Conservation (phyloP, 2,888 invertebrate genomes). For the Apodemia duryi region DNA sequence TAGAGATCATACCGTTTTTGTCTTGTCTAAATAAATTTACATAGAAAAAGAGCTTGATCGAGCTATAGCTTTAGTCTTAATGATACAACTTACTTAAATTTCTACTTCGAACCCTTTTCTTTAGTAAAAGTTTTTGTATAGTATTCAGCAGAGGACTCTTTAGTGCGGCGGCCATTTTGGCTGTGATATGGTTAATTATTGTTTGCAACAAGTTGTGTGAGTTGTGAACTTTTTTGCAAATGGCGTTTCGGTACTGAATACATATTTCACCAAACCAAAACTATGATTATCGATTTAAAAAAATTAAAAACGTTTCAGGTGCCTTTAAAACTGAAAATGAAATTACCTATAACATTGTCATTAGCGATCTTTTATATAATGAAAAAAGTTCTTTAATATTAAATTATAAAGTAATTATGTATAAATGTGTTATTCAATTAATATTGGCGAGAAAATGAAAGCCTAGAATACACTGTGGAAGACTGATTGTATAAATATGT, state of each 20-base stretch:
- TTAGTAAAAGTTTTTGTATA: not conserved
- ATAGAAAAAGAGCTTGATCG: not conserved
- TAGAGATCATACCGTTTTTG: not conserved
- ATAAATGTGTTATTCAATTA: not conserved
- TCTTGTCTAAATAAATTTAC: not conserved
- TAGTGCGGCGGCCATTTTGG: conserved; percentile 56
- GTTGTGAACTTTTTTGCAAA: not conserved
- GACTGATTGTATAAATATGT: conserved; percentile 27
- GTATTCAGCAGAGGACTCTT: conserved; percentile 20
- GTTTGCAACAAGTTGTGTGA: not conserved
- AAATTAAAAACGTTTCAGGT: not conserved
- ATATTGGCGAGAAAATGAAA: not conserved
- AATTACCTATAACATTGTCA: not conserved
- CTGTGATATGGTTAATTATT: conserved; percentile 55
- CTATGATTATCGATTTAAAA: not conserved
- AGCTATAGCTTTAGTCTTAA: not conserved
- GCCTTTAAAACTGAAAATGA: not conserved
- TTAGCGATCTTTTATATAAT: not conserved
- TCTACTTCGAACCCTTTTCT: not conserved
- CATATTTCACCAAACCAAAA: not conserved
- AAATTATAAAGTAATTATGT: not conserved
- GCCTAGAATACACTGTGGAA: conserved; percentile 23
- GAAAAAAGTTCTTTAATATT: not conserved
- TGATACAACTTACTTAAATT: conserved; percentile 1
- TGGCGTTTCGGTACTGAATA: not conserved